Percentiles rank a stretch among this genome's conserved stretches.
Evolutionary conservation across 2,888 invertebrate species (phyloP).

Genomic region (Hyposoter didymator): DNA sequence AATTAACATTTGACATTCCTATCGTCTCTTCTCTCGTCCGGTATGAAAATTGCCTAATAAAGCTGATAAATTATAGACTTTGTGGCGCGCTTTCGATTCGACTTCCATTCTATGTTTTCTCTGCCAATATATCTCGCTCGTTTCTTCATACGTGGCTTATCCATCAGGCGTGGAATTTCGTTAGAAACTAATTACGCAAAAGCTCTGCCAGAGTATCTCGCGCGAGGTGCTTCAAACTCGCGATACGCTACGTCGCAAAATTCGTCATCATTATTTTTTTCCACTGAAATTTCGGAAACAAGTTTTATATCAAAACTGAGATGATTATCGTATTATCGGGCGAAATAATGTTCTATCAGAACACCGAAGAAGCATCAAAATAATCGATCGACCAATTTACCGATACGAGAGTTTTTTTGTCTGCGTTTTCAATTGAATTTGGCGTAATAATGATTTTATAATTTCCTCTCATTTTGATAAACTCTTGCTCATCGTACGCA

Average conservation of each 20-base stretch:
- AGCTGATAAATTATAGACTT: constrained; percentile 18
- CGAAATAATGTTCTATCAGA: background rate
- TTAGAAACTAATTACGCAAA: background rate
- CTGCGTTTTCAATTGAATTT: background rate
- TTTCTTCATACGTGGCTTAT: background rate
- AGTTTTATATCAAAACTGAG: background rate
- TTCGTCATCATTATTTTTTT: background rate
- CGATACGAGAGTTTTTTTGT: background rate
- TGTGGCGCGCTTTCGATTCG: constrained; percentile 3
- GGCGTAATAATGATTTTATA: background rate
- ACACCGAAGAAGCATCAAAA: background rate
- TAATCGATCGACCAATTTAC: background rate
- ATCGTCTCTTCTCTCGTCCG: background rate
- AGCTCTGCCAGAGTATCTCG: background rate
- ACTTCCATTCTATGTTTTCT: constrained; percentile 21
- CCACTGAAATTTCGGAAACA: background rate
- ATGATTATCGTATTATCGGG: background rate
- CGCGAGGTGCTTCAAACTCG: background rate
- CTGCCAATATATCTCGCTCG: constrained; percentile 1
- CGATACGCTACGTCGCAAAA: background rate
- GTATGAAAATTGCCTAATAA: constrained; percentile 29
- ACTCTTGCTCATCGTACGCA: background rate
- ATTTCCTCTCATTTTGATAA: background rate
- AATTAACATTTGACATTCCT: constrained; percentile 10
- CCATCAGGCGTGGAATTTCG: background rate